Evolutionary conservation across 2,888 invertebrate genomes (phyloP).

Genomic region (Arctia plantaginis): DNA sequence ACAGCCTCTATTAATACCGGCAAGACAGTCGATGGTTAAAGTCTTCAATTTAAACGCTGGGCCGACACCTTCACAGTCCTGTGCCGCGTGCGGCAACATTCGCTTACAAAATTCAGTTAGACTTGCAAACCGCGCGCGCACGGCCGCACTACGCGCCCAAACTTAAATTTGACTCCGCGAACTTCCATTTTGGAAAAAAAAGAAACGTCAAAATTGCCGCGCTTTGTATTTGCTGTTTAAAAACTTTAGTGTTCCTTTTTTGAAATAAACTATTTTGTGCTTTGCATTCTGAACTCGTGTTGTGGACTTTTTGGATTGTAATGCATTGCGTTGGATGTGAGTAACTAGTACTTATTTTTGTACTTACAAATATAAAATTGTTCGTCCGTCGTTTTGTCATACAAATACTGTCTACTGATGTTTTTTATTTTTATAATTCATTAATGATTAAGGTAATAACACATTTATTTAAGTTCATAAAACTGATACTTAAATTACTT

Average conservation of each 20-base stretch:
- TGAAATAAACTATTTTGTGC: conserved; percentile 56
- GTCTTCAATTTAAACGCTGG: conserved; percentile 63
- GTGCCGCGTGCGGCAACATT: conserved; percentile 70
- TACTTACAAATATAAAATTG: conserved; percentile 62
- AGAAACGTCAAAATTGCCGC: conserved; percentile 52
- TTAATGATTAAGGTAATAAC: background rate
- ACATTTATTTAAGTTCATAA: background rate
- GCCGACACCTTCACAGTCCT: conserved; percentile 79
- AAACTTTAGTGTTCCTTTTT: conserved; percentile 47
- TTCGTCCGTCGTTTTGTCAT: conserved; percentile 69
- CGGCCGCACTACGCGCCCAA: conserved; percentile 79
- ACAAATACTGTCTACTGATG: background rate
- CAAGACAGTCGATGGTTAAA: conserved; percentile 45
- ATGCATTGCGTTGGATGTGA: conserved; percentile 82
- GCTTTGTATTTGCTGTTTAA: conserved; percentile 42
- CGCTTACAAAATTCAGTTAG: conserved; percentile 84
- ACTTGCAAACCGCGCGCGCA: conserved; percentile 81
- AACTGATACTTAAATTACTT: background rate
- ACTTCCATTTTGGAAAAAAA: conserved; percentile 62
- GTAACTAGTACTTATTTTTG: conserved; percentile 63
- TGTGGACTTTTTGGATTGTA: conserved; percentile 80
- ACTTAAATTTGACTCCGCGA: conserved; percentile 76
- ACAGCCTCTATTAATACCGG: conserved; percentile 48
- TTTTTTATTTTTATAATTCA: background rate
- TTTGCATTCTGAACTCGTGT: conserved; percentile 60